Evolutionary conservation across 2,113 vertebrate species (phyloP), one percentile per base, ranked within the genome.

Genomic region (Triplophysa rosa): DNA sequence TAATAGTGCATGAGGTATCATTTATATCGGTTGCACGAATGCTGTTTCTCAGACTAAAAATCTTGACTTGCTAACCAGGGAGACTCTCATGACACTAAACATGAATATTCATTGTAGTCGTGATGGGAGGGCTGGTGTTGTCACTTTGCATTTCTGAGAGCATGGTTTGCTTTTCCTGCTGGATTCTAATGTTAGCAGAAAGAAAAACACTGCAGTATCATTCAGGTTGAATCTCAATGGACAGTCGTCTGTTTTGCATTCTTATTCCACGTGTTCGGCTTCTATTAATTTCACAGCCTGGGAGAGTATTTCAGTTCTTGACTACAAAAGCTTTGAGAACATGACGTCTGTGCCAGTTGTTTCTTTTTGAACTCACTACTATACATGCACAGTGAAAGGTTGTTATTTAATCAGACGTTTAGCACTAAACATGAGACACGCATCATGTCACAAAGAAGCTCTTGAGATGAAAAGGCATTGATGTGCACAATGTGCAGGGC

Each of bases 351-450:
- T 77, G 65, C 37, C 59, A n/a, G 65, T 63, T 56, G 26, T 42
- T 29, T 66, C 21, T 5, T 61, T 77, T 40, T 45, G 33, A 45
- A 54, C 56, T 2, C n/a, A 6, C 21, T 26, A 54, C 42, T 45
- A 11, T 11, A n/a, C 10, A 10, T 42, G 10, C 61, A 12, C 65
- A 42, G 10, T 68, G 42, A 65, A 40, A 45, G 58, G 52, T 16
- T 47, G 37, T 61, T 49, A 17, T 68, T 69, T 78, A 79, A 79
- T 79, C 69, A 70, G 40, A 84, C 70, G 56, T 67, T 75, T 78
- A 77, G 77, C 21, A 8, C n/a, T 56, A 69, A 59, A 72, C 80
- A 77, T 80, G 75, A 79, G 75, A 69, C 54, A 4, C 10, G 61
- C 14, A 16, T 77, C 71, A 67, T 59, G 71, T 80, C 52, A 49